Evolutionary conservation across 2,888 invertebrate genomes (phyloP).

Genomic region (Drosophila infuscata): DNA sequence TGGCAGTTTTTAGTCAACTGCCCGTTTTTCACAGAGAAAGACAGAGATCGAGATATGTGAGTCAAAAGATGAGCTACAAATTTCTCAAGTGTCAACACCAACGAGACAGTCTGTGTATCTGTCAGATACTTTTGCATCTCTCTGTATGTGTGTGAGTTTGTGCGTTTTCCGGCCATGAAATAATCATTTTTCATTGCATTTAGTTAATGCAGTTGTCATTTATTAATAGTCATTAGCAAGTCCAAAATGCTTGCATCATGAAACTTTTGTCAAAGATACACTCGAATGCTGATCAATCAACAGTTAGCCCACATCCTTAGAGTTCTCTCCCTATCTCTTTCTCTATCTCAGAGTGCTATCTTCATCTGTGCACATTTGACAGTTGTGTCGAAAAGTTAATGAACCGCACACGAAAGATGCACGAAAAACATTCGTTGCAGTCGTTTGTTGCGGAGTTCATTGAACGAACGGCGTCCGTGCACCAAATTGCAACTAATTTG

Average conservation of each 20-base stretch:
- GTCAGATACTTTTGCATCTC: slow-evolving; percentile 50
- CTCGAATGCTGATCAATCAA: slow-evolving; percentile 69
- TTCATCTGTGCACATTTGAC: slow-evolving; percentile 62
- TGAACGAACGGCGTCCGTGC: slow-evolving; percentile 65
- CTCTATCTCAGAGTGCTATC: slow-evolving; percentile 2
- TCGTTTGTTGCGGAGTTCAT: slow-evolving; percentile 55
- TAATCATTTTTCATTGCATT: slow-evolving; percentile 74
- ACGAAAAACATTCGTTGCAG: neutral
- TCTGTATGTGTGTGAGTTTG: slow-evolving; percentile 4
- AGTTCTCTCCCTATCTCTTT: neutral
- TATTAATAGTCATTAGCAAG: slow-evolving; percentile 74
- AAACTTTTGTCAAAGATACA: slow-evolving; percentile 49
- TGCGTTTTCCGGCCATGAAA: slow-evolving; percentile 67
- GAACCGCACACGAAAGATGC: slow-evolving; percentile 40
- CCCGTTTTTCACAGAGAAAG: slow-evolving; percentile 58
- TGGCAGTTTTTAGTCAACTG: slow-evolving; percentile 2
- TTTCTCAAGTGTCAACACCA: slow-evolving; percentile 85
- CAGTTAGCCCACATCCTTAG: slow-evolving; percentile 61
- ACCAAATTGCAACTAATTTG: slow-evolving; percentile 76
- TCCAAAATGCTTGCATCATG: slow-evolving; percentile 31
- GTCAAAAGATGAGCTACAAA: slow-evolving; percentile 84
- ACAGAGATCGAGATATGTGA: slow-evolving; percentile 70
- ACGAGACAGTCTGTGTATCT: slow-evolving; percentile 47
- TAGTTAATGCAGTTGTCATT: slow-evolving; percentile 73
- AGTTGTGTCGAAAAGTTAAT: slow-evolving; percentile 70